phyloP scores from a whole-genome alignment of 2,888 invertebrate genomes.

The Epinotia nisella region DNA sequence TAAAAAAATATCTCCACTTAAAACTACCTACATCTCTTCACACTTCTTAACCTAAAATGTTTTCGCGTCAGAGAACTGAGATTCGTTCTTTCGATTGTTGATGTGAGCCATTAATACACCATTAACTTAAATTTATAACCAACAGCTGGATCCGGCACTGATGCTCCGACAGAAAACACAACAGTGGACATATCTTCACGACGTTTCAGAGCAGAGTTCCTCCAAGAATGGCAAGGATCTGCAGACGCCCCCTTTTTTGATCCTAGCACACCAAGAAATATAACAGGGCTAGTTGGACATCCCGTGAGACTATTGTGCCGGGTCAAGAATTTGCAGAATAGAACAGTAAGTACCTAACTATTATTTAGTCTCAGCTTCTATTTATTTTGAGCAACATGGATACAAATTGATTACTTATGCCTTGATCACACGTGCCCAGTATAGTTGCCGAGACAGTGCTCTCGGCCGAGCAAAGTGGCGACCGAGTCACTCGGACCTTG shows the following conservation, averaged over 20 bases:
- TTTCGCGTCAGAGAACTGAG: too few relatives aligned
- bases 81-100: too few relatives aligned
- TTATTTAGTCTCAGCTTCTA: not conserved
- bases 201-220: slow-evolving; percentile 75
- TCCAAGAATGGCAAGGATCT: slow-evolving; percentile 74
- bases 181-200: slow-evolving; percentile 75
- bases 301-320: slow-evolving; percentile 92
- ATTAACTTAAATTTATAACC: slow-evolving; percentile 21
- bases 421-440: too few relatives aligned
- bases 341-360: slow-evolving; percentile 88
- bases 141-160: slow-evolving; percentile 84
- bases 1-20: too few relatives aligned
- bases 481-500: too few relatives aligned
- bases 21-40: too few relatives aligned
- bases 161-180: slow-evolving; percentile 83
- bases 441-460: too few relatives aligned
- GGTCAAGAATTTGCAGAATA: slow-evolving; percentile 94
- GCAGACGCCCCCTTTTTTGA: slow-evolving; percentile 91
- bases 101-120: not conserved
- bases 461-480: too few relatives aligned
- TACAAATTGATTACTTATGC: not conserved
- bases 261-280: slow-evolving; percentile 90
- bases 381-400: not conserved
- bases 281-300: slow-evolving; percentile 94
- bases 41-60: too few relatives aligned